These are phyloP conservation scores for Sitta carolinensis DNA, from an alignment of 2,797 vertebrate species.

Conservation along the genomic window DNA sequence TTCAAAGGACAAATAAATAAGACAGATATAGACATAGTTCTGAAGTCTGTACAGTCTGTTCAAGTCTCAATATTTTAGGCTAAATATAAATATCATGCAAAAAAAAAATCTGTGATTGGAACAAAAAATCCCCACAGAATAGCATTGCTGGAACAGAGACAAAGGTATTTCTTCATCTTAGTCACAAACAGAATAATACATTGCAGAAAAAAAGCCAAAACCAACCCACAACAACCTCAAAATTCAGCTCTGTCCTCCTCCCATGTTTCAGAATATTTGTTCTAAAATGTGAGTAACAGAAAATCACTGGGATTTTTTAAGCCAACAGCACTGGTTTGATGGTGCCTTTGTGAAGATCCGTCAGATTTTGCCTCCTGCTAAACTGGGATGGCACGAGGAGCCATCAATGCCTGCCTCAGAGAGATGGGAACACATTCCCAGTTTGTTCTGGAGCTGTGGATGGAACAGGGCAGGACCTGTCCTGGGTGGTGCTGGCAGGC, in stretches of 20 bases:
- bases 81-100: background rate
- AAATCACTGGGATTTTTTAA: background rate
- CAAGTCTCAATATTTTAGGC: slow-evolving; percentile 29
- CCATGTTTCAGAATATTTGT: background rate
- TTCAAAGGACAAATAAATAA: slow-evolving; percentile 36
- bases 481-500: no score
- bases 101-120: background rate
- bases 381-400: background rate
- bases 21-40: background rate
- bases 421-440: background rate
- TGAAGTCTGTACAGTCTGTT: background rate
- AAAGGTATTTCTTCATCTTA: slow-evolving; percentile 26
- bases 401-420: background rate
- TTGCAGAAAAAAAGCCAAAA: background rate
- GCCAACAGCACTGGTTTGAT: background rate
- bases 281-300: background rate
- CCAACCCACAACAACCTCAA: background rate
- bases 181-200: background rate
- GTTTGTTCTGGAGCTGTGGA: background rate
- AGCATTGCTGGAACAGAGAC: slow-evolving; percentile 8
- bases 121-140: background rate
- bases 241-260: background rate
- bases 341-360: background rate
- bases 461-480: background rate
- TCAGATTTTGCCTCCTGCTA: background rate